phyloP scores from a whole-genome alignment of 2,797 vertebrate species.

The Propithecus deckenii region DNA sequence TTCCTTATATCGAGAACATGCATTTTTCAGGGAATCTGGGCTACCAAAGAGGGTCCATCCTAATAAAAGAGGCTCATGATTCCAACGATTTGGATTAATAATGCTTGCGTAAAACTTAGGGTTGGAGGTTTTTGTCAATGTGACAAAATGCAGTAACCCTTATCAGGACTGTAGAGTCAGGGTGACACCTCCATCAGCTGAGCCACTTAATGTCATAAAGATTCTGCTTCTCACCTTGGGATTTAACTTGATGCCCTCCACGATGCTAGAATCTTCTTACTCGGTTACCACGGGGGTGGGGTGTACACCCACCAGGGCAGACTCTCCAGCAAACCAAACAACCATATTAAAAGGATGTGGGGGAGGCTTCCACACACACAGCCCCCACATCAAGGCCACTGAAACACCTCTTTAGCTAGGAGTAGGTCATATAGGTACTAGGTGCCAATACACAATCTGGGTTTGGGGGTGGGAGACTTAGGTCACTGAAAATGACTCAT shows the following conservation, averaged over 20 bases:
- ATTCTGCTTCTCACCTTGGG: conserved; percentile 2
- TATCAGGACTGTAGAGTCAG: not conserved
- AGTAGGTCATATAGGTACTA: not conserved
- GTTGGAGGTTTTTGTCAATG: not conserved
- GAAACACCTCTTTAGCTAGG: conserved; percentile 26
- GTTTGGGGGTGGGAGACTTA: not conserved
- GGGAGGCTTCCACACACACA: not conserved
- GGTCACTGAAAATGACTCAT: conserved; percentile 31
- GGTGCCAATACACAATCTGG: not conserved
- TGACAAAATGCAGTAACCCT: not conserved
- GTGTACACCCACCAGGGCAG: conserved; percentile 53
- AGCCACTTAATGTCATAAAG: conserved; percentile 14
- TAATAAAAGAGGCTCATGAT: not conserved
- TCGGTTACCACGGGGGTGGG: conserved; percentile 38
- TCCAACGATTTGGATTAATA: not conserved
- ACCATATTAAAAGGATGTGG: conserved; percentile 63
- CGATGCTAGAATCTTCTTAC: conserved; percentile 54
- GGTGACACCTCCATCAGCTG: not conserved
- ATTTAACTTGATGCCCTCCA: conserved; percentile 9
- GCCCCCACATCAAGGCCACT: conserved; percentile 58
- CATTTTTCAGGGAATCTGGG: not conserved
- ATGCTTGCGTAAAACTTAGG: not conserved
- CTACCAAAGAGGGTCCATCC: not conserved
- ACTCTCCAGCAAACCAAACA: conserved; percentile 54
- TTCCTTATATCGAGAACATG: not conserved